Percentiles rank a stretch among this genome's conserved stretches.
phyloP scores from a whole-genome alignment of 2,888 invertebrate genomes.

The Phyllotreta striolata region DNA sequence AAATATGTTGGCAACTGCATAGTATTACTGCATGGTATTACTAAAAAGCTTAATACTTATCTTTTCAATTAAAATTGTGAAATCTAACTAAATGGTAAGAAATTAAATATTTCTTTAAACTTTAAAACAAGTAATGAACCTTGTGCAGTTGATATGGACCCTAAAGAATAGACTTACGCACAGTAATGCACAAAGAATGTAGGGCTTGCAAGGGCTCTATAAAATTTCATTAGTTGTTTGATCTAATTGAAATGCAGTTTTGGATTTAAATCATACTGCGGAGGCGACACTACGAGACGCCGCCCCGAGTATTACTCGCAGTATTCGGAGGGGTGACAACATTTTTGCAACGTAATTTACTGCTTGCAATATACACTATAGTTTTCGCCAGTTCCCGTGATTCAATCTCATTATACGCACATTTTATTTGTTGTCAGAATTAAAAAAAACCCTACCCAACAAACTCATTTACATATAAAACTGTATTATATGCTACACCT shows the following conservation, averaged over 20 bases:
- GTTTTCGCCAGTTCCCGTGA: constrained; percentile 1
- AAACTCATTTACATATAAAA: too few relatives aligned
- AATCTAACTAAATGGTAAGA: too few relatives aligned
- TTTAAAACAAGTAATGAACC: too few relatives aligned
- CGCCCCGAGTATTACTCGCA: constrained; percentile 11
- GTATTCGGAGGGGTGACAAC: constrained; percentile 26
- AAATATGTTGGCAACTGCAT: too few relatives aligned
- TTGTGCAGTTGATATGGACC: neutral
- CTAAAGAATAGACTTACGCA: constrained; percentile 23
- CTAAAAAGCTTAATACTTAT: too few relatives aligned
- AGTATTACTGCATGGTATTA: too few relatives aligned
- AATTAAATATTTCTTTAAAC: too few relatives aligned
- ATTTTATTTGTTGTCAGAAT: constrained; percentile 4
- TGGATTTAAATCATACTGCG: constrained; percentile 44
- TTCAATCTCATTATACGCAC: neutral
- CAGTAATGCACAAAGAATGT: constrained; percentile 60
- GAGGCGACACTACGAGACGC: constrained; percentile 17
- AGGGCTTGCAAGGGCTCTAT: constrained; percentile 47
- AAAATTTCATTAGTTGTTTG: constrained; percentile 60
- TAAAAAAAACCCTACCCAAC: neutral
- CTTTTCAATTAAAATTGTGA: too few relatives aligned
- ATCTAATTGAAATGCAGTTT: constrained; percentile 60
- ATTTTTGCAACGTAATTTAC: constrained; percentile 33
- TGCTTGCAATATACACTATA: constrained; percentile 13
- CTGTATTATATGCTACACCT: too few relatives aligned